Conservation (phyloP, 2,797 vertebrate species). For the Sebastes melanostomus region DNA sequence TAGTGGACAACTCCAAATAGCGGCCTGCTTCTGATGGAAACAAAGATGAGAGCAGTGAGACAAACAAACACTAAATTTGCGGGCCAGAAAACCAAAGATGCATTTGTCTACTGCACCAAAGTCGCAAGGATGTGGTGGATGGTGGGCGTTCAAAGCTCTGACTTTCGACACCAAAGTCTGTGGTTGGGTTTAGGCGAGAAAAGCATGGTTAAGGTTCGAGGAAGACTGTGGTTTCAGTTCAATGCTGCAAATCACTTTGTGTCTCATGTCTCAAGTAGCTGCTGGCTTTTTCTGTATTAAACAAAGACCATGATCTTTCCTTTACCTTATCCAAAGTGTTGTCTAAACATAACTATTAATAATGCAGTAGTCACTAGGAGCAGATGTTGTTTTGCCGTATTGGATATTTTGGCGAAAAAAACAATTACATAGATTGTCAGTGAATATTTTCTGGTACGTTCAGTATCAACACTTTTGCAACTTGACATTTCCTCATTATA, state of each 20-base stretch:
- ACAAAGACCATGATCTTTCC: background rate
- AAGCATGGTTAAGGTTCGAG: background rate
- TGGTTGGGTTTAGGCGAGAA: background rate
- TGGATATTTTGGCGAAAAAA: background rate
- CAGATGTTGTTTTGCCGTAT: background rate
- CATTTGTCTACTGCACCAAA: background rate
- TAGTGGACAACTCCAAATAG: background rate
- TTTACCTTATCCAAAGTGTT: background rate
- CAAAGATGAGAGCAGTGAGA: background rate
- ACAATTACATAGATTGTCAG: background rate
- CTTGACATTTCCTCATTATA: background rate
- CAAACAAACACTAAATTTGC: background rate
- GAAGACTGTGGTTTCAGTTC: background rate
- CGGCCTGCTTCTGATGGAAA: background rate
- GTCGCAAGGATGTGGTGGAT: background rate
- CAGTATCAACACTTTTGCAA: background rate
- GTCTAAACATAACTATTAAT: background rate
- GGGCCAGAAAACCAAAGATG: background rate
- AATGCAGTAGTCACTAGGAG: background rate
- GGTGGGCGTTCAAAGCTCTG: background rate
- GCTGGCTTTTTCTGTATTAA: background rate
- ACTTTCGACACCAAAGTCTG: background rate
- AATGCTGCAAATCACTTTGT: background rate
- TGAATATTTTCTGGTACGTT: background rate
- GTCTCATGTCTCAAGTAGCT: background rate